Evolutionary conservation across 2,113 vertebrate species (phyloP).

Genomic region (Chionomys nivalis): DNA sequence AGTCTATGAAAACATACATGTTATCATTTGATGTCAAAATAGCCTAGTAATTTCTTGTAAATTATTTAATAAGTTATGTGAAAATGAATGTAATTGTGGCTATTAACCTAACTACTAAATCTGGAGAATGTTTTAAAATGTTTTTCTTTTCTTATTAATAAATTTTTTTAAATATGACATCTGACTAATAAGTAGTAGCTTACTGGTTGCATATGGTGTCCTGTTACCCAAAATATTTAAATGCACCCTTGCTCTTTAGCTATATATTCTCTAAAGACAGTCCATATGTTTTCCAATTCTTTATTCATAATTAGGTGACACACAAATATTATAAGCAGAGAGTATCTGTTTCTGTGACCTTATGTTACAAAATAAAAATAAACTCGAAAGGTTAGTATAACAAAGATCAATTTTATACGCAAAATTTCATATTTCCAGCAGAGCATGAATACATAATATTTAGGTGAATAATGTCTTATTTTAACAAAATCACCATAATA

Average conservation of each 20-base stretch:
- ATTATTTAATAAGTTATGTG: not conserved
- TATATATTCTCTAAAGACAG: conserved; percentile 57
- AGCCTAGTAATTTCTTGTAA: not conserved
- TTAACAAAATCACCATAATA: not conserved
- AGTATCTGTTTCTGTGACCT: conserved; percentile 46
- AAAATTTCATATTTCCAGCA: not conserved
- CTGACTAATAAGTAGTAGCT: conserved; percentile 75
- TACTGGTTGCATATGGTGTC: conserved; percentile 77
- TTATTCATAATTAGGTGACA: conserved; percentile 1
- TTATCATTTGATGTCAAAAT: not conserved
- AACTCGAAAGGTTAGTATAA: conserved; percentile 32
- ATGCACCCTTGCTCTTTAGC: conserved; percentile 65
- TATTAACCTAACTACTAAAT: not conserved
- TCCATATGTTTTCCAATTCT: conserved; percentile 66
- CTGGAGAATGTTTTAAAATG: not conserved
- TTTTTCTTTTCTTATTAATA: not conserved
- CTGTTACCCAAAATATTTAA: conserved; percentile 75
- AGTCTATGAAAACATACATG: not conserved
- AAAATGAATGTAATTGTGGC: not conserved
- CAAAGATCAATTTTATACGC: not conserved
- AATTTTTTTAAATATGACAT: conserved; percentile 61
- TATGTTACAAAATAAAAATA: conserved; percentile 51
- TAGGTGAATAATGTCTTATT: not conserved
- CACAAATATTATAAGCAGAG: conserved; percentile 64
- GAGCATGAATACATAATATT: not conserved